Evolutionary conservation across 1,140 invertebrate species (phyloP).

Genomic region (Philopotamus ludificatus): DNA sequence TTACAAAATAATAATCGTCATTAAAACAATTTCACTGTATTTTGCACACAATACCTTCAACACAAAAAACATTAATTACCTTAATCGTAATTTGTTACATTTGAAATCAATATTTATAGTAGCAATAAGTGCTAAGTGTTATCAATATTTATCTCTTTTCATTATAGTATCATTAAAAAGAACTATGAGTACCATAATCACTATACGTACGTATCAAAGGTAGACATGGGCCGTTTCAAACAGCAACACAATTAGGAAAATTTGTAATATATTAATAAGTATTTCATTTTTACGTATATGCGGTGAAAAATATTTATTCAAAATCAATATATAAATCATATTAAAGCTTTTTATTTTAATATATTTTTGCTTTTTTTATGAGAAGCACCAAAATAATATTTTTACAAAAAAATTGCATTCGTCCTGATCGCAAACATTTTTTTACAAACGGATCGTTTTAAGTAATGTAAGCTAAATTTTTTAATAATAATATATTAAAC

Average conservation of each 20-base stretch:
- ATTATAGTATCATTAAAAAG: slow-evolving; percentile 35
- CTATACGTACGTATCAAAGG: slow-evolving; percentile 39
- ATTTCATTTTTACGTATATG: too few species aligned
- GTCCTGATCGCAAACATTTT: too few species aligned
- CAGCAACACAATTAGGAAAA: slow-evolving; percentile 30
- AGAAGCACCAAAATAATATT: too few species aligned
- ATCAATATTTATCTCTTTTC: slow-evolving; percentile 38
- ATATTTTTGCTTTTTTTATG: too few species aligned
- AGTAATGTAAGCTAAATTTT: slow-evolving; percentile 25
- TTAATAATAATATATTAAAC: slow-evolving; percentile 38
- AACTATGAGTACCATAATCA: slow-evolving; percentile 36
- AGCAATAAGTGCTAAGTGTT: slow-evolving; percentile 34
- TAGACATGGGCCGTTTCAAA: slow-evolving; percentile 28
- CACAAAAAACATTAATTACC: slow-evolving; percentile 41
- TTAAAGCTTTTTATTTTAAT: too few species aligned
- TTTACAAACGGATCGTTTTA: too few species aligned
- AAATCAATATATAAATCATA: too few species aligned
- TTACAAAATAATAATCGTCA: slow-evolving; percentile 43
- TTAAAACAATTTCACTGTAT: slow-evolving; percentile 43
- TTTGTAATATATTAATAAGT: too few species aligned
- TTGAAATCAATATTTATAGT: slow-evolving; percentile 42
- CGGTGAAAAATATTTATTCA: too few species aligned
- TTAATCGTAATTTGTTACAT: slow-evolving; percentile 42
- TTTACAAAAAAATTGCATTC: too few species aligned
- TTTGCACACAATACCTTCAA: slow-evolving; percentile 43